A percentile compares a stretch with the other conserved stretches of the same genome.
Conservation (phyloP, 2,888 invertebrate genomes). For the Frankliniella intonsa region DNA sequence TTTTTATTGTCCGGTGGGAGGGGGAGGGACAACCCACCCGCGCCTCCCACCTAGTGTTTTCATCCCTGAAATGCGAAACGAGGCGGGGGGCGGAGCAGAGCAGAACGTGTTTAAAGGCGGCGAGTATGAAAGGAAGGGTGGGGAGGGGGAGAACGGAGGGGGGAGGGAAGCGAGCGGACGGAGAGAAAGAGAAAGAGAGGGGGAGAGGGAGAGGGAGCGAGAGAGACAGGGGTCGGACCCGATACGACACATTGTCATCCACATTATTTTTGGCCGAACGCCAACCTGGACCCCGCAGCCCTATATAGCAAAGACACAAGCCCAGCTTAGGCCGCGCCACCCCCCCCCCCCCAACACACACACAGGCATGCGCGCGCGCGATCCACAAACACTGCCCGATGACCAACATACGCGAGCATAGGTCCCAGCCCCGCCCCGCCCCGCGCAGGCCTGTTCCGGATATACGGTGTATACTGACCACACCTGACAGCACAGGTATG, state of each 20-base stretch:
- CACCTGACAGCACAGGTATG: neutral
- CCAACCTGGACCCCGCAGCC: neutral
- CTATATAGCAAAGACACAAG: neutral
- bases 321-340: neutral
- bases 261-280: conserved; percentile 12
- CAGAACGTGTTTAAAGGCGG: neutral
- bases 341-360: neutral
- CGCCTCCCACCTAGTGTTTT: neutral
- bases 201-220: neutral
- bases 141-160: neutral
- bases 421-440: neutral
- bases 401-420: neutral
- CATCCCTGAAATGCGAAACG: conserved; percentile 1
- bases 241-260: conserved; percentile 25
- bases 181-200: neutral
- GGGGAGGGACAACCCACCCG: too few relatives aligned
- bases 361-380: neutral
- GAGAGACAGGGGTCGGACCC: neutral
- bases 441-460: neutral
- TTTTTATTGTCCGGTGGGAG: neutral
- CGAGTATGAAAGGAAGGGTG: neutral
- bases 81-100: neutral
- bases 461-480: neutral
- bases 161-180: neutral
- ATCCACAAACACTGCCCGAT: neutral